Conservation (phyloP, 1,140 invertebrate species). For the Drosophila jambulina region DNA sequence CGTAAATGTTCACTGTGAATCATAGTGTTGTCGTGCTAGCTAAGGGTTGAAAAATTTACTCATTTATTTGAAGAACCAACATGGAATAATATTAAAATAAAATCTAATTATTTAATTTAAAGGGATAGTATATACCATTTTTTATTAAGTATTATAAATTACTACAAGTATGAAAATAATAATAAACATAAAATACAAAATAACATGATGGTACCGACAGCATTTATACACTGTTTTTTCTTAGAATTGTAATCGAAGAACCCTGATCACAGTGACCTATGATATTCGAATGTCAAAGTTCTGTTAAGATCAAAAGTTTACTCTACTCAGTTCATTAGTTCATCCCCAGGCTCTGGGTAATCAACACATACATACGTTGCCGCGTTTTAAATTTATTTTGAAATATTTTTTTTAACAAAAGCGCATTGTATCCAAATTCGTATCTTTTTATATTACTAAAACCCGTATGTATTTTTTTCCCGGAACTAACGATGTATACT, state of each 20-base stretch:
- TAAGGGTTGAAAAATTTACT: not conserved
- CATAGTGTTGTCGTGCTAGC: not conserved
- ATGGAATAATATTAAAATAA: not conserved
- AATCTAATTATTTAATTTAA: not conserved
- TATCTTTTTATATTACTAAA: not conserved
- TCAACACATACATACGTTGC: not conserved
- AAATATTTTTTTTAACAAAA: not conserved
- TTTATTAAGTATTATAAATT: no score
- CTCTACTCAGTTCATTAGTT: not conserved
- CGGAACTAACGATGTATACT: not conserved
- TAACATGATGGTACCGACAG: no score
- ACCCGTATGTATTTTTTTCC: not conserved
- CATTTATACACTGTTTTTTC: no score
- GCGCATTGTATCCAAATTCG: not conserved
- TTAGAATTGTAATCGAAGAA: no score
- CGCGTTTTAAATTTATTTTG: not conserved
- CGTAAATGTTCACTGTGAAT: conserved; percentile 48
- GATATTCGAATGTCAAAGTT: not conserved
- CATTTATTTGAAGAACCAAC: not conserved
- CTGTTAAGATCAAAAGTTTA: not conserved
- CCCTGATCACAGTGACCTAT: not conserved
- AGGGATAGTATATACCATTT: no score
- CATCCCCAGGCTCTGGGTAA: not conserved
- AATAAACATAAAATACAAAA: no score
- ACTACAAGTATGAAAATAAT: no score